Percentiles rank a stretch among this genome's conserved stretches.
Conservation (phyloP, 2,797 vertebrate species). For the Linurgus olivaceus region DNA sequence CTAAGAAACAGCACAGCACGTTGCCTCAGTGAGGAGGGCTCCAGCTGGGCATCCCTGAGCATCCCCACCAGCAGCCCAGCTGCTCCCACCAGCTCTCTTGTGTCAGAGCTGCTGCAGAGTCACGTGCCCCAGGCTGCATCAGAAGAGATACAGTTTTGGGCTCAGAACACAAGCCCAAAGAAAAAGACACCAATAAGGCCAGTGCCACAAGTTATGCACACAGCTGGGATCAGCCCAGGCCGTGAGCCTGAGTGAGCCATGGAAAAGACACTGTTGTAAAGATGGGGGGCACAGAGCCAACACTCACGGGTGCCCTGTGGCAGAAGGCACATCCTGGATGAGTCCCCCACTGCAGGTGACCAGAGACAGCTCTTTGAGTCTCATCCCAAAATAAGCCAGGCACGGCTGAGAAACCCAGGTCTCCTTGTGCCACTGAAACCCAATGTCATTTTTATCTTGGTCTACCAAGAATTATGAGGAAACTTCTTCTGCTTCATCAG, state of each 20-base stretch:
- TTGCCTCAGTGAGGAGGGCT: rapidly evolving
- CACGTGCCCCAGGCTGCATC: rapidly evolving
- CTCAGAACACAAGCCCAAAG: neutral
- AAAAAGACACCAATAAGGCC: neutral
- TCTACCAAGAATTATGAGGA: neutral
- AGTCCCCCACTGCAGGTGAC: neutral
- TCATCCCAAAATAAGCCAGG: neutral
- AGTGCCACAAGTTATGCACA: neutral
- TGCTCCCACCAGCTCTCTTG: neutral
- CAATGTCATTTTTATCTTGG: neutral
- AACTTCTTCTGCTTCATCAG: neutral
- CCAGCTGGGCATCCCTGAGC: neutral
- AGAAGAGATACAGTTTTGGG: neutral
- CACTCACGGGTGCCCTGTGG: rapidly evolving
- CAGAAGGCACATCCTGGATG: rapidly evolving
- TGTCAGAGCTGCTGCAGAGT: neutral
- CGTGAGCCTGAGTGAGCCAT: rapidly evolving
- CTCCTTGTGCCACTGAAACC: neutral
- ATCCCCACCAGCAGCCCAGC: neutral
- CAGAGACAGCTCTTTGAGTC: neutral
- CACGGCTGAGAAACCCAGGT: neutral
- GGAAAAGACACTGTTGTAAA: rapidly evolving
- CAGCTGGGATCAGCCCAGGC: neutral
- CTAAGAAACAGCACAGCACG: rapidly evolving
- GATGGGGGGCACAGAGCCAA: neutral